These are phyloP conservation scores for Pachypanchax playfairii DNA, from an alignment of 2,113 vertebrate species.

Conservation along the genomic window DNA sequence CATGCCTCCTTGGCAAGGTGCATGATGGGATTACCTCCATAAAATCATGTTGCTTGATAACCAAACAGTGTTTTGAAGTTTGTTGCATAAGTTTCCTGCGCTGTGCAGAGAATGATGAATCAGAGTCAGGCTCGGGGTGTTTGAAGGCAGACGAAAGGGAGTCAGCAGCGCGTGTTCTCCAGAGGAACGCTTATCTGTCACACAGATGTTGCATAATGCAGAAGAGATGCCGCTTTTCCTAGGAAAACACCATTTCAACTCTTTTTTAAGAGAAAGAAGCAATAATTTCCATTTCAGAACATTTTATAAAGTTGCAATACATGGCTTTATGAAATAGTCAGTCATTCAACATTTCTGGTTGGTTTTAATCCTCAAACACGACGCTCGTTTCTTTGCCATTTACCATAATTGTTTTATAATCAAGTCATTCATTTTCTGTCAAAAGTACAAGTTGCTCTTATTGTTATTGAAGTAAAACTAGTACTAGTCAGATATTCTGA, in stretches of 20 bases:
- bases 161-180: conserved; percentile 21
- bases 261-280: background rate
- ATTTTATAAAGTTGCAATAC: no score
- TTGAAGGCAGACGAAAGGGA: conserved; percentile 48
- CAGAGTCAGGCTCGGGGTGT: conserved; percentile 21
- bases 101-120: conserved; percentile 38
- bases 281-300: no score
- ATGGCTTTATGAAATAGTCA: no score
- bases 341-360: no score
- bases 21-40: conserved; percentile 56
- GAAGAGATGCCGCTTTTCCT: conserved; percentile 5
- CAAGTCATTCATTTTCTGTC: no score
- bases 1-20: conserved; percentile 21
- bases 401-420: no score
- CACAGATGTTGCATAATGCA: conserved; percentile 41
- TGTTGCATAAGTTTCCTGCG: conserved; percentile 44
- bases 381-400: no score
- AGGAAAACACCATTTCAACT: conserved; percentile 19
- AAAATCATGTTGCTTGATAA: conserved; percentile 36
- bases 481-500: no score
- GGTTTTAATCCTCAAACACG: no score
- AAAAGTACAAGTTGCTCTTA: no score
- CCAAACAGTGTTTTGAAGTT: conserved; percentile 41
- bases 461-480: no score
- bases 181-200: conserved; percentile 35